Base-by-base conservation (phyloP, 2,113 vertebrate genomes). In the Engraulis encrasicolus region DNA sequence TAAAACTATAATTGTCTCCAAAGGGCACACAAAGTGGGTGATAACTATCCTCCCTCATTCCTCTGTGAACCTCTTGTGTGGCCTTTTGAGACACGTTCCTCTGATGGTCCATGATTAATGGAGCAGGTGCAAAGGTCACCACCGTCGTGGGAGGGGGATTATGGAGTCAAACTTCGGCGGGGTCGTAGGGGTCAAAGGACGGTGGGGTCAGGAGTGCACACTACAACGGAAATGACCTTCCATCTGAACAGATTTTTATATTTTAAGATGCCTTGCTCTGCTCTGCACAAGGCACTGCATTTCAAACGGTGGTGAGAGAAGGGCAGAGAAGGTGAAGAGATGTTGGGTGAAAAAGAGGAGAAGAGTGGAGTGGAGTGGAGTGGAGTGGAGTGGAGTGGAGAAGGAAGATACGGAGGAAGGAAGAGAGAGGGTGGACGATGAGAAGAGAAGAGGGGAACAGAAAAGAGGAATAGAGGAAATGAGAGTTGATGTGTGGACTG, bases 381-480 rank as follows among this genome's bases (percentile, higher is more conserved):
- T 23, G 6, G 82, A 27, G 79, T 54, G 66, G 78, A 80, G 31
- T 85, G 80, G 52, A 45, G 58, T 52, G 77, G 31, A 6, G 79
- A 34, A 50, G 86, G 19, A 50, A 88, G 78, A 52, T 87, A 85
- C 85, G 74, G 49, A 36, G 85, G 74, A 45, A 37, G 74, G 37
- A 1, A n/a, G 74, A 45, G 40, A 45, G 40, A 7, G 7, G 40
- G 9, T 3, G 40, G 40, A 5, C 40, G 40, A 9, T 45, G 40
- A 45, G 40, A 45, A 9, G 40, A 9, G 40, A 9, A 45, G 40
- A 9, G 9, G 40, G 40, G 40, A 9, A 45, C 4, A 45, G 9
- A 45, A 45, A 3, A 45, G 40, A 45, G 9, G 40, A n/a, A n/a
- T n/a, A n/a, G n/a, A n/a, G n/a, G n/a, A n/a, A n/a, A n/a, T n/a